Evolutionary conservation across 1,140 invertebrate species (phyloP).

Genomic region (Teleogryllus occipitalis): DNA sequence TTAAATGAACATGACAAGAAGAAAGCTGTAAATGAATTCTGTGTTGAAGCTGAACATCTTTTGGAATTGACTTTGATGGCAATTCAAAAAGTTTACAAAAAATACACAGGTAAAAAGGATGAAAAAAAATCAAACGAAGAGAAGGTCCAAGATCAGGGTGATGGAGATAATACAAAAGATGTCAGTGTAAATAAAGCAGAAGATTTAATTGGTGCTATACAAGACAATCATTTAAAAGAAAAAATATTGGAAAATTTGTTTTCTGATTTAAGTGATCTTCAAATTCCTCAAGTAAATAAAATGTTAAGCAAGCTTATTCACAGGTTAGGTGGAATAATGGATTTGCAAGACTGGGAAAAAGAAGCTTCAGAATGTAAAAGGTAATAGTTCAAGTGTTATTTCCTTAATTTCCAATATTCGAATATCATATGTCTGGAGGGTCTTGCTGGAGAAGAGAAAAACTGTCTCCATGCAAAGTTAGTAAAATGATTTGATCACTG

Average conservation of each 20-base stretch:
- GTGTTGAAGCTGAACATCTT: constrained; percentile 43
- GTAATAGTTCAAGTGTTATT: neutral
- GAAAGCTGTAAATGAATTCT: constrained; percentile 27
- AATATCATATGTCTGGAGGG: too few species aligned
- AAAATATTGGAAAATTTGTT: constrained; percentile 49
- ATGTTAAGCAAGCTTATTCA: neutral
- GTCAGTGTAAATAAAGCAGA: constrained; percentile 20
- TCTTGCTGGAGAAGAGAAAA: too few species aligned
- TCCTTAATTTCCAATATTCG: neutral
- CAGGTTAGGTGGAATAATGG: neutral
- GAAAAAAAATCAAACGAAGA: neutral
- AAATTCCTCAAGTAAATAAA: neutral
- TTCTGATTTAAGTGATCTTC: neutral
- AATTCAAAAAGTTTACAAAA: constrained; percentile 63
- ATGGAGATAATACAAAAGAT: neutral
- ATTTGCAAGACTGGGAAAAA: neutral
- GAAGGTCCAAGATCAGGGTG: neutral
- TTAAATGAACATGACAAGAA: neutral
- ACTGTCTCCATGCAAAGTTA: too few species aligned
- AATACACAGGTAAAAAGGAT: constrained; percentile 35
- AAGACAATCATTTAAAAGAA: constrained; percentile 54
- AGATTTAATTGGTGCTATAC: constrained; percentile 30
- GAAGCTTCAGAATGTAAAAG: constrained; percentile 6
- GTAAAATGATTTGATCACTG: too few species aligned
- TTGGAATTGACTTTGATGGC: constrained; percentile 50